These are phyloP conservation scores for Pipistrellus nathusii DNA, from an alignment of 2,797 vertebrate species.

Conservation along the genomic window DNA sequence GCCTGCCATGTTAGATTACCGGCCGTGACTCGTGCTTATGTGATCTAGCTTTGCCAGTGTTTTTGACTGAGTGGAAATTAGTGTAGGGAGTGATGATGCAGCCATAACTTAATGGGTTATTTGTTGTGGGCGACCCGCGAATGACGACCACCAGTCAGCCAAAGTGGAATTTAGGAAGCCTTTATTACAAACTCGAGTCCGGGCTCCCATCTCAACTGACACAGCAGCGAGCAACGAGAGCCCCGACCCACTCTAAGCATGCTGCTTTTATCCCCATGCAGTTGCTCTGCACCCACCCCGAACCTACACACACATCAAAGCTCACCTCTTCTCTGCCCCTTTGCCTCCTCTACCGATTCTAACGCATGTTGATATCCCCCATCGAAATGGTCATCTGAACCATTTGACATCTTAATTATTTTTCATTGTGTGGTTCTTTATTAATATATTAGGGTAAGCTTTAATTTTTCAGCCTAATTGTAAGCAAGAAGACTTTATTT, in stretches of 20 bases:
- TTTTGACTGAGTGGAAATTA: not conserved
- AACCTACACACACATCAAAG: not conserved
- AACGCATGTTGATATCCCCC: not conserved
- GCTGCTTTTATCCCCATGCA: too few relatives aligned
- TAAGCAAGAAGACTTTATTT: slow-evolving; percentile 1
- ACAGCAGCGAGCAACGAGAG: too few relatives aligned
- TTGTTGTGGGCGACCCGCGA: too few relatives aligned
- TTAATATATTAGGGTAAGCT: not conserved
- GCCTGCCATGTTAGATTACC: not conserved
- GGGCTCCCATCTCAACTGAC: too few relatives aligned
- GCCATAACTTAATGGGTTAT: not conserved
- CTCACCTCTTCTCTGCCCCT: not conserved
- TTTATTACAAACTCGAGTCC: too few relatives aligned
- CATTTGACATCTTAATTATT: not conserved
- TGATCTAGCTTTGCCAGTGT: not conserved
- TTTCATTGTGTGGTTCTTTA: not conserved
- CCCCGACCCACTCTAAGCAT: too few relatives aligned
- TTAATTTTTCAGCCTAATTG: not conserved
- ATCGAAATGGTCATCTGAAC: not conserved
- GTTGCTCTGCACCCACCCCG: not conserved
- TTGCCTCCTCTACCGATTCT: not conserved
- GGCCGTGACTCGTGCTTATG: not conserved
- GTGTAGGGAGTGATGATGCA: not conserved
- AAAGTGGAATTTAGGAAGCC: too few relatives aligned
- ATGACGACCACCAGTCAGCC: too few relatives aligned